Evolutionary conservation across 2,113 vertebrate species (phyloP).

Genomic region (Helogale parvula): DNA sequence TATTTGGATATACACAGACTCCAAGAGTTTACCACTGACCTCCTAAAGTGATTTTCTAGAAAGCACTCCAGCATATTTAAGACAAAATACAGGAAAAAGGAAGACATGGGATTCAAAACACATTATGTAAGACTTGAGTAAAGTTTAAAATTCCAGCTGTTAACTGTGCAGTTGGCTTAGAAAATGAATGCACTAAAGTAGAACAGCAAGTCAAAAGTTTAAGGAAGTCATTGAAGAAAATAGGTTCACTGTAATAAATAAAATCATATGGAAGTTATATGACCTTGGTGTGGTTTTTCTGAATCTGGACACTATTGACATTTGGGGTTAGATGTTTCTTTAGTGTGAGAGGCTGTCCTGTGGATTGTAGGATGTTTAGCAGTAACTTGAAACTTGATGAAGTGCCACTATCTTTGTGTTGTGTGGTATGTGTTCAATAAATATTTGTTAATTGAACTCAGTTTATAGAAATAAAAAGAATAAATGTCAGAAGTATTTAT

Average conservation of each 20-base stretch:
- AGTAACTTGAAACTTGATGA: background rate
- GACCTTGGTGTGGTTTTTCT: background rate
- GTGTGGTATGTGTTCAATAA: background rate
- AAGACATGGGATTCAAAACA: background rate
- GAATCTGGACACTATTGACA: background rate
- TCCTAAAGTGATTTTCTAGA: background rate
- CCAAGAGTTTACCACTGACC: background rate
- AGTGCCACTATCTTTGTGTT: background rate
- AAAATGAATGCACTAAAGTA: constrained; percentile 19
- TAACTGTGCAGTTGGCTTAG: background rate
- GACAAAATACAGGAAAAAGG: background rate
- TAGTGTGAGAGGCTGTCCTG: background rate
- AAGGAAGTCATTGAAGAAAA: background rate
- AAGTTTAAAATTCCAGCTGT: background rate
- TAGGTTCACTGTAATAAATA: background rate
- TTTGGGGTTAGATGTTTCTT: background rate
- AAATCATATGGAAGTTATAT: background rate
- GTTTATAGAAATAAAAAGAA: background rate
- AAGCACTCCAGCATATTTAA: background rate
- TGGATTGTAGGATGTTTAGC: background rate
- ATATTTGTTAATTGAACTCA: background rate
- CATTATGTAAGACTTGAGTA: background rate
- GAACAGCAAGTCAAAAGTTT: background rate
- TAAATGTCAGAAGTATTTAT: background rate
- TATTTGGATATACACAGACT: background rate